These are phyloP conservation scores for Fabriciana adippe DNA, from an alignment of 2,888 invertebrate species.

Conservation along the genomic window DNA sequence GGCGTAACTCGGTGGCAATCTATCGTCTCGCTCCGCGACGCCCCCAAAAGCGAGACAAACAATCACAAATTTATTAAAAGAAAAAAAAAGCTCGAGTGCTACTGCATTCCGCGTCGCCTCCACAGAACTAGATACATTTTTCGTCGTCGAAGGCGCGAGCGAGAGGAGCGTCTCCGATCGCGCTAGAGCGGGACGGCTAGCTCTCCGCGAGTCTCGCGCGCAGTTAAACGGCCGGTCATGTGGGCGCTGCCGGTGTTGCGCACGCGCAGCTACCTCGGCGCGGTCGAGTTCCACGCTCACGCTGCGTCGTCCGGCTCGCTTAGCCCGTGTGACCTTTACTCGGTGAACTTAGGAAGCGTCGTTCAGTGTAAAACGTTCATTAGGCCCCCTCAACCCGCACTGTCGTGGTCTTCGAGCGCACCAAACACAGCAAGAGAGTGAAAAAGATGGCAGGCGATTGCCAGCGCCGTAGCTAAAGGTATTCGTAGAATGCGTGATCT, in stretches of 20 bases:
- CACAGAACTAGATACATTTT: conserved; percentile 82
- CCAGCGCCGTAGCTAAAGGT: conserved; percentile 76
- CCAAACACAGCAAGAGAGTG: conserved; percentile 67
- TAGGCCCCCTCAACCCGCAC: conserved; percentile 74
- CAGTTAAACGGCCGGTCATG: conserved; percentile 75
- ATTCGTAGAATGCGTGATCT: conserved; percentile 83
- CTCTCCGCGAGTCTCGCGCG: conserved; percentile 55
- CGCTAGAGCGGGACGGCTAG: conserved; percentile 59
- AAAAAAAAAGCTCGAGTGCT: conserved; percentile 70
- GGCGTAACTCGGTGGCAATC: conserved; percentile 81
- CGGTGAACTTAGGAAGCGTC: conserved; percentile 82
- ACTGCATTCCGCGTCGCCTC: conserved; percentile 81
- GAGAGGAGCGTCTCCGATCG: conserved; percentile 45
- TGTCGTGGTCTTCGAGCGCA: conserved; percentile 60
- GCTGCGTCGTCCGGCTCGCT: conserved; percentile 76
- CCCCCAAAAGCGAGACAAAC: conserved; percentile 78
- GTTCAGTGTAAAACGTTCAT: conserved; percentile 78
- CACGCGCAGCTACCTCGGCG: conserved; percentile 76
- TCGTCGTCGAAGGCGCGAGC: conserved; percentile 70
- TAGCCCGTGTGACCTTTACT: conserved; percentile 80
- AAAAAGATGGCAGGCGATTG: conserved; percentile 73
- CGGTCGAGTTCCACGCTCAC: conserved; percentile 76
- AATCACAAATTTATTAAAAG: conserved; percentile 82
- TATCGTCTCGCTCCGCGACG: conserved; percentile 71
- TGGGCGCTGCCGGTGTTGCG: conserved; percentile 82